A percentile compares a stretch with the other conserved stretches of the same genome.
These are phyloP conservation scores for Strigamia transsilvanica DNA, from an alignment of 2,888 invertebrate species.

Conservation along the genomic window DNA sequence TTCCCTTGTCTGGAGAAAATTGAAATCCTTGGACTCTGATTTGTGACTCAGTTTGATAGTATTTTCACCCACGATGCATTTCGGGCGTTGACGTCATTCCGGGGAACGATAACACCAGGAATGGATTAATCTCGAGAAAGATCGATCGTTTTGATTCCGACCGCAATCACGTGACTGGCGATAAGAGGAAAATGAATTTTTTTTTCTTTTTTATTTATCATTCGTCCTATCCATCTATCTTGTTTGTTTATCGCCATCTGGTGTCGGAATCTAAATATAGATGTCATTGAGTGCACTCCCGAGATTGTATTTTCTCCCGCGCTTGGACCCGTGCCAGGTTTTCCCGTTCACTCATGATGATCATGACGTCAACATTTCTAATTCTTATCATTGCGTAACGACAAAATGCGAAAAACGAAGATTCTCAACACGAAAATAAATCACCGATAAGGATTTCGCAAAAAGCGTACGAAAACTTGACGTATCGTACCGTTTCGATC, in stretches of 20 bases:
- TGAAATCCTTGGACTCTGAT: not conserved
- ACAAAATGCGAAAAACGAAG: no score
- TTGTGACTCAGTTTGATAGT: slow-evolving; percentile 24
- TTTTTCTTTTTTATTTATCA: no score
- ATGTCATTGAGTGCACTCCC: slow-evolving; percentile 40
- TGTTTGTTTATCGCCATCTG: slow-evolving; percentile 22
- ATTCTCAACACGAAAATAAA: no score
- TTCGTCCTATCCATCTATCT: not conserved
- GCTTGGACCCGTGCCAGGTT: slow-evolving; percentile 19
- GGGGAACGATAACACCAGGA: not conserved
- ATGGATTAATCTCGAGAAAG: not conserved
- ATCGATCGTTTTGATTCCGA: not conserved
- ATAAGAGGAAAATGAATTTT: not conserved
- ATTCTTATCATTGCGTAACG: not conserved
- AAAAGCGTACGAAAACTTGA: no score
- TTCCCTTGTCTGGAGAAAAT: not conserved
- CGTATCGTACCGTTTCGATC: no score
- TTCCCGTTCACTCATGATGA: slow-evolving; percentile 34
- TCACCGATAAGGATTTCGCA: no score
- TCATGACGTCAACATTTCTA: not conserved
- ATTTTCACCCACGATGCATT: not conserved
- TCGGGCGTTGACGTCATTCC: not conserved
- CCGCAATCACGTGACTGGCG: not conserved
- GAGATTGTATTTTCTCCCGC: not conserved
- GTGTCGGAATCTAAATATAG: slow-evolving; percentile 30